phyloP scores from a whole-genome alignment of 2,888 invertebrate genomes.

The Epirrhoe tristata region DNA sequence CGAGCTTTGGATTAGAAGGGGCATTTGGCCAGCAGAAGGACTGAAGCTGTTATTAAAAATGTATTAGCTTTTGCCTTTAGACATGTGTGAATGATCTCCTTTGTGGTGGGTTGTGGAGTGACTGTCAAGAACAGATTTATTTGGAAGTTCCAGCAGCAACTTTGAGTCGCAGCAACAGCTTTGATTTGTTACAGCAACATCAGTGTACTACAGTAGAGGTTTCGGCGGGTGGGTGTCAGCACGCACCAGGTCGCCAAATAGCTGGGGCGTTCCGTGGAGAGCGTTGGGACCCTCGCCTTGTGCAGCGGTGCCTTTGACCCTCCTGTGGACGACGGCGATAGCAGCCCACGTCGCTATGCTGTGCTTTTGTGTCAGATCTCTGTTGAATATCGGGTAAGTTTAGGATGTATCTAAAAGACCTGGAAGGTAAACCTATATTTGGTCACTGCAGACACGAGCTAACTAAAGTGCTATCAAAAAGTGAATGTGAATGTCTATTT shows the following conservation, averaged over 20 bases:
- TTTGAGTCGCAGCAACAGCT: too few relatives aligned
- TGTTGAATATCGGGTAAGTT: slow-evolving; percentile 73
- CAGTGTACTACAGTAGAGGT: slow-evolving; percentile 80
- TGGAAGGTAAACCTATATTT: background rate
- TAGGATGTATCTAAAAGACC: background rate
- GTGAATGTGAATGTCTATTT: too few relatives aligned
- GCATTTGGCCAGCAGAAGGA: too few relatives aligned
- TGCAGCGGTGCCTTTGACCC: slow-evolving; percentile 72
- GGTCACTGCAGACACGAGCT: too few relatives aligned
- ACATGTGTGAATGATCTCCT: too few relatives aligned
- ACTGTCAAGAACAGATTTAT: too few relatives aligned
- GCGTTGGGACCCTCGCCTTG: slow-evolving; percentile 78
- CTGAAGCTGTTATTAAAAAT: too few relatives aligned
- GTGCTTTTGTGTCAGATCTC: slow-evolving; percentile 69
- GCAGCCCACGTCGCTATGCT: slow-evolving; percentile 74
- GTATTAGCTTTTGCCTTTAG: too few relatives aligned
- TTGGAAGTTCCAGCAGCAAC: too few relatives aligned
- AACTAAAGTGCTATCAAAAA: too few relatives aligned
- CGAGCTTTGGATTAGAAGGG: too few relatives aligned
- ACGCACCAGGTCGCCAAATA: slow-evolving; percentile 59
- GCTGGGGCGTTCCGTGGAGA: slow-evolving; percentile 77
- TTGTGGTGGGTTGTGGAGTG: too few relatives aligned
- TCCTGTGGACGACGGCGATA: slow-evolving; percentile 71
- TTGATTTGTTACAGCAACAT: slow-evolving; percentile 61
- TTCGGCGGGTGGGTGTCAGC: slow-evolving; percentile 79